Base-by-base conservation (phyloP, 1,140 invertebrate genomes). In the Hypothenemus hampei region DNA sequence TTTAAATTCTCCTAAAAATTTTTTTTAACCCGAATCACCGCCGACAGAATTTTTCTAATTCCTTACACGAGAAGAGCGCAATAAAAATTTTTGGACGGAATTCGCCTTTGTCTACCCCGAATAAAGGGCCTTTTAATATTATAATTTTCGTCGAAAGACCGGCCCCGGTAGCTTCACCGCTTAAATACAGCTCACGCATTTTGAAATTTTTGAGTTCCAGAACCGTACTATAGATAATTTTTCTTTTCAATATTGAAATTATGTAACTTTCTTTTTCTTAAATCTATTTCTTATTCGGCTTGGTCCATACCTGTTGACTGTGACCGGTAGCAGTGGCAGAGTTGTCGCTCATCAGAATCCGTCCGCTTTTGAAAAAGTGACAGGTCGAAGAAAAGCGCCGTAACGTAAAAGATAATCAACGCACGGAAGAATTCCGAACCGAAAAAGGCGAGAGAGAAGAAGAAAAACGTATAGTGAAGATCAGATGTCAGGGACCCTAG, bases 111-210 rank as follows among this genome's bases (percentile, higher is more conserved):
- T 40, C 11, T n/a, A 20, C 13, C 11, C 21, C 16, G 11, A 24
- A 44, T 15, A 44, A 44, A 35, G 31, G 41, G 41, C 23, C 22
- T 41, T 41, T 24, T 44, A 20, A 44, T 44, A 44, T 44, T 44
- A 44, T 44, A 44, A 44, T 44, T 44, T 44, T 44, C 41, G n/a
- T n/a, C 41, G 41, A 44, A 44, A 44, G 22, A 23, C 41, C 21
- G 20, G 13, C 37, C 19, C 18, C 6, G 41, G 23, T 44, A 44
- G 13, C 26, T 24, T 24, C 8, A n/a, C 41, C 18, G 26, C 41
- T 23, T 23, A 44, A 44, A 15, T 44, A 44, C 41, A 23, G 15
- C 37, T 40, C 20, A 40, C 18, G 37, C n/a, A 40, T 40, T 40
- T 40, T 40, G 16, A 40, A 19, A n/a, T n/a, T n/a, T n/a, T n/a